Base-by-base conservation (phyloP, 2,888 invertebrate genomes). In the Eumacrocentrus americanus region DNA sequence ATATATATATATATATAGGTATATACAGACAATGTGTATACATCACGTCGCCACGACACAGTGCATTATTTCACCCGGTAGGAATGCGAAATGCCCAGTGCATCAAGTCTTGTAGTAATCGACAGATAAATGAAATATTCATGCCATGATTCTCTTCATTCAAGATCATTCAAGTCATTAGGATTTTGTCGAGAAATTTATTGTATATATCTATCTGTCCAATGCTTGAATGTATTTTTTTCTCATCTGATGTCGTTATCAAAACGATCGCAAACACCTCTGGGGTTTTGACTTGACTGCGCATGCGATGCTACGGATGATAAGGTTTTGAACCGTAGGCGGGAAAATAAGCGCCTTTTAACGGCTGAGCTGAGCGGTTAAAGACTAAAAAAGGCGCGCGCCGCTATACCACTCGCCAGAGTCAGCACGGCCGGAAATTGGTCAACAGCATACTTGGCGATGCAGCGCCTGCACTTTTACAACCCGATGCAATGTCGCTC, bases 371-470 rank as follows among this genome's bases (percentile, higher is more conserved):
- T 18, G 20, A 54, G 54, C 54, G 34, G 61, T 61, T 58, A 52
- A 55, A 58, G 62, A 40, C 67, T 65, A 67, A 67, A 67, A 67
- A 67, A 67, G 67, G 67, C 65, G 65, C 65, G 65, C 55, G 59
- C 51, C 44, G 44, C 44, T 54, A 34, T 52, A 52, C 52, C 40
- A 52, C 52, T 52, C 53, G 53, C 23, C 29, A 12, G 18, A 42
- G 54, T 37, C 40, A 47, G 25, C 50, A 34, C 60, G 54, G 51
- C 60, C 60, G 60, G 60, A 60, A 60, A 60, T 60, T 60, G 60
- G 55, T 60, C 60, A 60, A 60, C 55, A 54, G 44, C 44, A 55
- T 55, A 60, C 51, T 60, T 60, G 55, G 22, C 37, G 51, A 56
- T 60, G 60, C 59, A 60, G 53, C 59, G 59, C 54, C 53, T 59